Percentiles rank a stretch among this genome's conserved stretches.
Evolutionary conservation across 2,797 vertebrate species (phyloP).

Genomic region (Potorous gilbertii): DNA sequence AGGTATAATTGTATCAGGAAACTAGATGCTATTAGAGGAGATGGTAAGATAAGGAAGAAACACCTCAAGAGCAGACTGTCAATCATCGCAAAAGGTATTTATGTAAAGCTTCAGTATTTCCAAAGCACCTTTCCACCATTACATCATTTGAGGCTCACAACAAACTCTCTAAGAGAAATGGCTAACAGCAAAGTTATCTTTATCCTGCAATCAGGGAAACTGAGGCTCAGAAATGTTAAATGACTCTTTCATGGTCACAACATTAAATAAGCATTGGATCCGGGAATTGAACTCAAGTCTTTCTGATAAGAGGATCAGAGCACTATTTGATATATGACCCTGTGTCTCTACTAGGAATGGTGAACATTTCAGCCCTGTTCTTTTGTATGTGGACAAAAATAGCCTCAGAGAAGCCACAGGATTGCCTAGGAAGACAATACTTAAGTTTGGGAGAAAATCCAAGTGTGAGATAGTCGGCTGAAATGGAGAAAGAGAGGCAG

Average conservation of each 20-base stretch:
- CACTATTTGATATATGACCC: background rate
- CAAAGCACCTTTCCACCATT: background rate
- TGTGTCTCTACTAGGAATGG: background rate
- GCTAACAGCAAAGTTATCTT: background rate
- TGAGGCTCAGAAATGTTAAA: background rate
- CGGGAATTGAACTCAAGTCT: background rate
- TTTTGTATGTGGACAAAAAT: background rate
- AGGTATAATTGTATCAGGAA: background rate
- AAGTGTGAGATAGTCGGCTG: background rate
- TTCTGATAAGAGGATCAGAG: background rate
- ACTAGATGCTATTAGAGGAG: background rate
- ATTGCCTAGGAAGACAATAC: background rate
- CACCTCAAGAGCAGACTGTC: background rate
- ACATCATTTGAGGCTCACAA: background rate
- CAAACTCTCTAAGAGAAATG: background rate
- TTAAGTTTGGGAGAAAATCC: background rate
- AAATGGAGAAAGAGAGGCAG: background rate
- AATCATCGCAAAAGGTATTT: background rate
- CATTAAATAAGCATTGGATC: background rate
- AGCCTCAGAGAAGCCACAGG: background rate
- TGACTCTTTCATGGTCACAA: background rate
- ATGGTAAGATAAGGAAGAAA: background rate
- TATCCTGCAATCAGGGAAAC: constrained; percentile 39
- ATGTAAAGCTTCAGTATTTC: constrained; percentile 34
- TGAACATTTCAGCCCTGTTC: background rate